phyloP scores from a whole-genome alignment of 1,140 invertebrate species.

The Mycetomoellerius zeteki region DNA sequence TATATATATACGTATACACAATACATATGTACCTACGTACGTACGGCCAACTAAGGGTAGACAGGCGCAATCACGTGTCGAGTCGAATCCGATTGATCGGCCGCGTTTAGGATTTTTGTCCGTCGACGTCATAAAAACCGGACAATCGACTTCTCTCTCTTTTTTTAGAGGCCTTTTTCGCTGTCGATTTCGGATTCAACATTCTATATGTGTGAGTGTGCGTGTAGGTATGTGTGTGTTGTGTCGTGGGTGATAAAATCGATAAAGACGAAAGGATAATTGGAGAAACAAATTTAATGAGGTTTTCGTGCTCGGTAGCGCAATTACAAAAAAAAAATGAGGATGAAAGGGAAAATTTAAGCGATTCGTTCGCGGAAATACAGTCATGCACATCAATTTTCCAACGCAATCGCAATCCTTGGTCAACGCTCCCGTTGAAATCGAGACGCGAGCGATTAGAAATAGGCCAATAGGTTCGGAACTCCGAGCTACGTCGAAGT shows the following conservation, averaged over 20 bases:
- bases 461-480: slow-evolving; percentile 10
- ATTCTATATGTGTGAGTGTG: not conserved
- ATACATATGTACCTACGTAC: slow-evolving; percentile 77
- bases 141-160: not conserved
- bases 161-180: not conserved
- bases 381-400: slow-evolving; percentile 82
- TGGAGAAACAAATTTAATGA: slow-evolving; percentile 74
- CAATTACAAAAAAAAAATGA: slow-evolving; percentile 65
- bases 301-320: slow-evolving; percentile 77
- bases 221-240: slow-evolving; percentile 8
- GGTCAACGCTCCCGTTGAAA: not conserved
- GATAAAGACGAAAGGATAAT: slow-evolving; percentile 55
- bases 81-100: slow-evolving; percentile 71
- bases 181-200: slow-evolving; percentile 63
- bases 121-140: not conserved
- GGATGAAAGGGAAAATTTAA: not conserved
- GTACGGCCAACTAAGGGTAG: slow-evolving; percentile 79
- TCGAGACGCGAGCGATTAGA: slow-evolving; percentile 30
- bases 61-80: slow-evolving; percentile 75
- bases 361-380: slow-evolving; percentile 67
- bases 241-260: slow-evolving; percentile 64
- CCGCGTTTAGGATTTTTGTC: slow-evolving; percentile 4
- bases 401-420: slow-evolving; percentile 64
- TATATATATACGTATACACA: slow-evolving; percentile 69
- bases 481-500: not conserved